Conservation (phyloP, 2,797 vertebrate genomes). For the Margarornis squamiger region DNA sequence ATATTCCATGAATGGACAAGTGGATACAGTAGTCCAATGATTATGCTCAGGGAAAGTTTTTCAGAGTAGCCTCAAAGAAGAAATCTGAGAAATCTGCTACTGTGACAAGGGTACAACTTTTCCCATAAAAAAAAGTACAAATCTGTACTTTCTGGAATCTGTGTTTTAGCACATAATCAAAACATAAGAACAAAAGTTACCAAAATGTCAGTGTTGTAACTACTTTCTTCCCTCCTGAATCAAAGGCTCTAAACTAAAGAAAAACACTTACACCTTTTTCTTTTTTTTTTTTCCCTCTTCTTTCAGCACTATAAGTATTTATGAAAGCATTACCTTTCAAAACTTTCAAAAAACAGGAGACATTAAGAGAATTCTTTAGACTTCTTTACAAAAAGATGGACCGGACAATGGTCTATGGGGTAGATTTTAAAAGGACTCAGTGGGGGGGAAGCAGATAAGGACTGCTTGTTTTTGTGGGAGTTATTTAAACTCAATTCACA, state of each 20-base stretch:
- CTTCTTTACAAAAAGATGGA: not conserved
- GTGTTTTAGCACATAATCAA: not conserved
- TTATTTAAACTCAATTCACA: not conserved
- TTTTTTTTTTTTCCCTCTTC: fast-evolving
- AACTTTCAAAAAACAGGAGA: not conserved
- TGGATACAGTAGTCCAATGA: not conserved
- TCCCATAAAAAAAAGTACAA: fast-evolving
- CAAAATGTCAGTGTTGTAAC: not conserved
- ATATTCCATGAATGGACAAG: not conserved
- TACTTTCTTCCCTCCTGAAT: not conserved
- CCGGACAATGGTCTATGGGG: not conserved
- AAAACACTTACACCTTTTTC: not conserved
- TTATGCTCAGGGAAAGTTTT: not conserved
- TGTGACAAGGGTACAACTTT: not conserved
- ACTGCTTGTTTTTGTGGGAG: not conserved
- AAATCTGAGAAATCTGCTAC: not conserved
- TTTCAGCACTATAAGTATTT: not conserved
- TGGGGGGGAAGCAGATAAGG: fast-evolving
- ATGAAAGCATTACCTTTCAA: not conserved
- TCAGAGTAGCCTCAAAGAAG: not conserved
- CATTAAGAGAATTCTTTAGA: not conserved
- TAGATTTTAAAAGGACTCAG: not conserved
- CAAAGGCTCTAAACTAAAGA: not conserved
- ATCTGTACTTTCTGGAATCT: not conserved
- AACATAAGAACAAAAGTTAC: not conserved